Base-by-base conservation (phyloP, 2,888 invertebrate species). In the Torymus aiolomorphi region DNA sequence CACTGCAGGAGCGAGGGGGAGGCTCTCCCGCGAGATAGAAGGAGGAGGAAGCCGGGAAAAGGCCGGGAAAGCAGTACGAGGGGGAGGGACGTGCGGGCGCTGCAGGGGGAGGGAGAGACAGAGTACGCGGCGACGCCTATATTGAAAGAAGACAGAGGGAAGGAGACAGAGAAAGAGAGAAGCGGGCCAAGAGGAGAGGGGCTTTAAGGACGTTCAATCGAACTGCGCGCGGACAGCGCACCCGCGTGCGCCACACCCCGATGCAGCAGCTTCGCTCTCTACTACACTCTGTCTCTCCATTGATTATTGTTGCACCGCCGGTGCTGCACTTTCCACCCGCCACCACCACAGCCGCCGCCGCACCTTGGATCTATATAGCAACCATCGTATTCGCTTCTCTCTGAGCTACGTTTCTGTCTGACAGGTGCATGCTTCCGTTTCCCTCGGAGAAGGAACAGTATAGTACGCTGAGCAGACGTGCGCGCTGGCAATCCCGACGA, bases 181-280 rank as follows among this genome's bases (percentile, higher is more conserved):
- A 49, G 24, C 20, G 31, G 8, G 42, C 73, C 76, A 69, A 75
- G 51, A 75, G 76, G 76, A 73, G 63, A 67, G 73, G 57, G 51
- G 70, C 51, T 42, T 66, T 20, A 71, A 77, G 78, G 80, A 71
- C 69, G 52, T 70, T 81, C 74, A 80, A 76, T 86, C 87, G 88
- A 89, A 88, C 88, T 87, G 86, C 88, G 20, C 16, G 57, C 63
- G 87, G 88, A 88, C 88, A 87, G 88, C 88, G 85, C 87, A 87
- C 88, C 86, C 86, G 51, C n/a, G 87, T 83, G 88, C 86, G 88
- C 89, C 89, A 89, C 89, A 89, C 88, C 89, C 89, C 87, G 85
- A 87, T 88, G 88, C 88, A 88, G 88, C 87, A 87, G 87, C 89
- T 10, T 42, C 42, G 5, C 42, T 42, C 42, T 42, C 42, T 42